Evolutionary conservation across 2,888 invertebrate genomes (phyloP).

Genomic region (Pelosia muscerda): DNA sequence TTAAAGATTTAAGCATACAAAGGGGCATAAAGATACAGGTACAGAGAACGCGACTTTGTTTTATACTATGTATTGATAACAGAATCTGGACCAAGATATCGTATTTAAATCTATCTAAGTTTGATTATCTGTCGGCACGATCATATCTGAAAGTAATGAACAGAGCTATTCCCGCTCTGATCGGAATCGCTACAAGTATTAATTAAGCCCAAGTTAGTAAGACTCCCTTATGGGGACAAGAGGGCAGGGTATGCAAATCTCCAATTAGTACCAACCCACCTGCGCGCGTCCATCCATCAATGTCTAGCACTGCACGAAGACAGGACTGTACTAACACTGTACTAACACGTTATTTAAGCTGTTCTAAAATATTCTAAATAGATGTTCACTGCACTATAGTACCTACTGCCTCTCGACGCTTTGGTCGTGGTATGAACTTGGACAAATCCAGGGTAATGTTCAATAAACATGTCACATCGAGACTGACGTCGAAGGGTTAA

Average conservation of each 20-base stretch:
- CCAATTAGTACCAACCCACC: conserved; percentile 69
- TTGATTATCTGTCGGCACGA: neutral
- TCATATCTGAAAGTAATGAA: neutral
- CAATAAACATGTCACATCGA: too few species aligned
- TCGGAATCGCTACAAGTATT: neutral
- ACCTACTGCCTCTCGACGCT: too few species aligned
- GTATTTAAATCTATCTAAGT: too few species aligned
- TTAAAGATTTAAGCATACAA: too few species aligned
- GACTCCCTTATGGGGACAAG: neutral
- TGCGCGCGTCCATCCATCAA: conserved; percentile 60
- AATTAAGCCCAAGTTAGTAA: conserved; percentile 4
- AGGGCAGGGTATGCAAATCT: conserved; percentile 62
- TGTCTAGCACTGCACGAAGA: conserved; percentile 47
- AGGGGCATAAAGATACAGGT: too few species aligned
- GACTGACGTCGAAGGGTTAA: too few species aligned
- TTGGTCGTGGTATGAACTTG: too few species aligned
- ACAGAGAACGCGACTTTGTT: too few species aligned
- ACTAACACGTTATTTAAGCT: neutral
- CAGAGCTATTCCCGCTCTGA: neutral
- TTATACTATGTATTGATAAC: too few species aligned
- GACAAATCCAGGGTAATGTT: too few species aligned
- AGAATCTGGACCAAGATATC: too few species aligned
- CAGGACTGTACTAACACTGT: conserved; percentile 40
- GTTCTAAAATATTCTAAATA: neutral
- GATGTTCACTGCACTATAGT: neutral